Base-by-base conservation (phyloP, 2,888 invertebrate genomes). In the Rotaria magnacalcarata region DNA sequence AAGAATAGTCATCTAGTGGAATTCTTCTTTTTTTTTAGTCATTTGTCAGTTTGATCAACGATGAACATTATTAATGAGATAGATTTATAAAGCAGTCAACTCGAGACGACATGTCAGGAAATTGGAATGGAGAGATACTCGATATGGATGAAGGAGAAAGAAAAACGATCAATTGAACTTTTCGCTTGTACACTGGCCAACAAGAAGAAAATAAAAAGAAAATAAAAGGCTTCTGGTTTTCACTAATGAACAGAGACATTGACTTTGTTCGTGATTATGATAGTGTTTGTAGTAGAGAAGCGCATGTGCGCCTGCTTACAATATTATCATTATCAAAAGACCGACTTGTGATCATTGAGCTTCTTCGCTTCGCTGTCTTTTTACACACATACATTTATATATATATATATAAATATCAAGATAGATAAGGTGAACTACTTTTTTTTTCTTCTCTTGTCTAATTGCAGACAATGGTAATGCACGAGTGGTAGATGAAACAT, bases 61-160 rank as follows among this genome's bases (percentile, higher is more conserved):
- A 67, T 27, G 67, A n/a, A 67, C 34, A 34, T 34, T 67, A 67
- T 16, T 67, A 67, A 67, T 67, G 67, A 67, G 67, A 67, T 67
- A 67, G 67, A 67, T 67, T 34, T 67, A 67, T 67, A 67, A 67
- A 67, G 34, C 67, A 27, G 67, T 67, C 67, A 67, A 67, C 67
- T 67, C 67, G 67, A 67, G 67, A 67, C 34, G 67, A 67, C 67
- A 67, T 67, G 67, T 67, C 67, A 67, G 67, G 67, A 67, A 67
- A 67, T 67, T 67, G 34, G 67, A 67, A 27, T 67, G 67, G 67
- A 67, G 67, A 67, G 67, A 67, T 67, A 67, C 67, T 67, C 67
- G 67, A 67, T 67, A 67, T 34, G 67, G 67, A 67, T 67, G 67
- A 67, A 67, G 34, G 34, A 27, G 34, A 67, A 67, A 67, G 67